Conservation (phyloP, 2,888 invertebrate genomes). For the Dysmachus trigonus region DNA sequence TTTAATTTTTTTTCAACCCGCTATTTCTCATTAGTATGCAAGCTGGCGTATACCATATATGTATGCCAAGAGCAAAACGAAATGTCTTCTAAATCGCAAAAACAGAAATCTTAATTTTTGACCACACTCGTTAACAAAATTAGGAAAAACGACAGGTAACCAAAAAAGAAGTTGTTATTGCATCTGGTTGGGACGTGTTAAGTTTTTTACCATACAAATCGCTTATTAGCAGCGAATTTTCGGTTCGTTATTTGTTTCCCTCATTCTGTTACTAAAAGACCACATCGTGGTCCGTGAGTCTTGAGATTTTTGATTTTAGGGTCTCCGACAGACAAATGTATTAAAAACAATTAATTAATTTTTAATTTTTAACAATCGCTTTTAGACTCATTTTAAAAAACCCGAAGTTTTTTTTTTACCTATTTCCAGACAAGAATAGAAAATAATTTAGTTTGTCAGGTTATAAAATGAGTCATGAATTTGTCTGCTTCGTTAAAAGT, state of each 20-base stretch:
- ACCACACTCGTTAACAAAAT: neutral
- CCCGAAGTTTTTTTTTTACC: no score
- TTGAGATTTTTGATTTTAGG: neutral
- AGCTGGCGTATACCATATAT: neutral
- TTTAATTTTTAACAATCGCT: neutral
- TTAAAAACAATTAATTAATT: neutral
- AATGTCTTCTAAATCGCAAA: neutral
- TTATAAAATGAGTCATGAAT: no score
- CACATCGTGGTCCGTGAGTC: neutral
- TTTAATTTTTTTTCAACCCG: neutral
- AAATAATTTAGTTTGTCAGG: no score
- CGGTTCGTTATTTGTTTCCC: neutral
- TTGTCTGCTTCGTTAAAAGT: no score
- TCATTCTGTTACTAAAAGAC: neutral
- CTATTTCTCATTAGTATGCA: neutral
- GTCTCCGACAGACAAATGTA: neutral
- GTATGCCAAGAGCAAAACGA: neutral
- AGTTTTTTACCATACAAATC: neutral
- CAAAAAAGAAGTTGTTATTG: neutral
- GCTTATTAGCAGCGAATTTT: neutral
- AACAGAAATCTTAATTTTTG: neutral
- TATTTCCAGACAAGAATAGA: no score
- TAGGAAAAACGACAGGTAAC: neutral
- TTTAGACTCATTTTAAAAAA: neutral
- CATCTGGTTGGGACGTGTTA: neutral